A percentile compares a stretch with the other conserved stretches of the same genome.
phyloP scores from a whole-genome alignment of 2,888 invertebrate species.

The Sesia bembeciformis region DNA sequence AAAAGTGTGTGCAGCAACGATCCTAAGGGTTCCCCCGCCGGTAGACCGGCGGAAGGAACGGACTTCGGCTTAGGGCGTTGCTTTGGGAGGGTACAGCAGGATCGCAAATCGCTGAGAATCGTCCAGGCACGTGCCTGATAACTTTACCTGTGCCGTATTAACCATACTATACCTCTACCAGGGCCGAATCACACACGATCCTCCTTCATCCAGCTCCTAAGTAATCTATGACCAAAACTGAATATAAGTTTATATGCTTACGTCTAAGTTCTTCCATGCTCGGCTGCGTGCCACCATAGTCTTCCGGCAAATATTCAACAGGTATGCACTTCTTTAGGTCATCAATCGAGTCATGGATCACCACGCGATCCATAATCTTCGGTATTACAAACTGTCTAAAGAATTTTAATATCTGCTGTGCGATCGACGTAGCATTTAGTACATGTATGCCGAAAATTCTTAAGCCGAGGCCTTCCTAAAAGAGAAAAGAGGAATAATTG shows the following conservation, averaged over 20 bases:
- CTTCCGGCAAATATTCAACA: constrained; percentile 40
- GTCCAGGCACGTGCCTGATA: too few species aligned
- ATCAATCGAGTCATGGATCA: constrained; percentile 34
- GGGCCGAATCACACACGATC: too few species aligned
- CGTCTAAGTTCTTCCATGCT: constrained; percentile 44
- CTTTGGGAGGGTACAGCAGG: too few species aligned
- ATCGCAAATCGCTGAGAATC: too few species aligned
- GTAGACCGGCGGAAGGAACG: too few species aligned
- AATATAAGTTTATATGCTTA: constrained; percentile 8
- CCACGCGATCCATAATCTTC: constrained; percentile 49
- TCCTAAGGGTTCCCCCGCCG: too few species aligned
- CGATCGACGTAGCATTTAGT: constrained; percentile 43
- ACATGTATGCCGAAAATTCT: constrained; percentile 53
- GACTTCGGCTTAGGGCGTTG: too few species aligned
- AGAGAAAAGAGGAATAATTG: constrained; percentile 7
- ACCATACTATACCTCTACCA: too few species aligned
- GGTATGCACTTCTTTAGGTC: constrained; percentile 39
- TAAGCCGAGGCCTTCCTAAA: constrained; percentile 61
- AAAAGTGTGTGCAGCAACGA: too few species aligned
- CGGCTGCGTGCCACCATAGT: constrained; percentile 45
- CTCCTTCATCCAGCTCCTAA: too few species aligned
- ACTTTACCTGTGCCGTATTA: too few species aligned
- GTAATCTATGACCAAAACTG: too few species aligned
- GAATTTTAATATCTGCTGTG: constrained; percentile 37
- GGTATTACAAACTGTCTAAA: constrained; percentile 49